A percentile compares a stretch with the other conserved stretches of the same genome.
These are phyloP conservation scores for Apocrypta bakeri DNA, from an alignment of 1,140 invertebrate genomes.

Conservation along the genomic window DNA sequence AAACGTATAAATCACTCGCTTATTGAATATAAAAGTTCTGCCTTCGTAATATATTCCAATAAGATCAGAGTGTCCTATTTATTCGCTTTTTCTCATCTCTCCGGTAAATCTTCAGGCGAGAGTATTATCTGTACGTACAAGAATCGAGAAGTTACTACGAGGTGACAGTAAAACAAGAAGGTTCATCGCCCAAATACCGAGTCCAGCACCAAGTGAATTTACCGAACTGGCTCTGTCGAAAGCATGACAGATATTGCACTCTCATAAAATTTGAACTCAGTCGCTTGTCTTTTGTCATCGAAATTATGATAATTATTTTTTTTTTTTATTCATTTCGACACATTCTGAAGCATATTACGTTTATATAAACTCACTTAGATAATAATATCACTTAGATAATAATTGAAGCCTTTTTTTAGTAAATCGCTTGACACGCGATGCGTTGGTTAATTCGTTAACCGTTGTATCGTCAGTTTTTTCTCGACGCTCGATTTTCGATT, in stretches of 20 bases:
- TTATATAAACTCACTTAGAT: too few relatives aligned
- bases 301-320: background rate
- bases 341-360: background rate
- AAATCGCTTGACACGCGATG: background rate
- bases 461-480: background rate
- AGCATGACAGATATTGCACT: constrained; percentile 34
- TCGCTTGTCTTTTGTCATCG: background rate
- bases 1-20: background rate
- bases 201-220: background rate
- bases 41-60: background rate
- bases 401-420: background rate
- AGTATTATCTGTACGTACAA: background rate
- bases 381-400: too few relatives aligned
- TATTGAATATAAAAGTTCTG: background rate
- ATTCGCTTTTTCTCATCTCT: background rate
- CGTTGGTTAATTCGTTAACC: background rate
- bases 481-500: background rate
- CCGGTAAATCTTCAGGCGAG: background rate
- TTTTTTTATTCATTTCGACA: background rate
- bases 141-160: too few relatives aligned
- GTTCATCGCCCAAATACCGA: background rate
- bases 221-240: background rate
- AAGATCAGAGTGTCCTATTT: background rate
- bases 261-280: constrained; percentile 43
- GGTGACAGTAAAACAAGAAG: background rate